These are phyloP conservation scores for Ochropacha duplaris DNA, from an alignment of 2,888 invertebrate genomes.

Conservation along the genomic window DNA sequence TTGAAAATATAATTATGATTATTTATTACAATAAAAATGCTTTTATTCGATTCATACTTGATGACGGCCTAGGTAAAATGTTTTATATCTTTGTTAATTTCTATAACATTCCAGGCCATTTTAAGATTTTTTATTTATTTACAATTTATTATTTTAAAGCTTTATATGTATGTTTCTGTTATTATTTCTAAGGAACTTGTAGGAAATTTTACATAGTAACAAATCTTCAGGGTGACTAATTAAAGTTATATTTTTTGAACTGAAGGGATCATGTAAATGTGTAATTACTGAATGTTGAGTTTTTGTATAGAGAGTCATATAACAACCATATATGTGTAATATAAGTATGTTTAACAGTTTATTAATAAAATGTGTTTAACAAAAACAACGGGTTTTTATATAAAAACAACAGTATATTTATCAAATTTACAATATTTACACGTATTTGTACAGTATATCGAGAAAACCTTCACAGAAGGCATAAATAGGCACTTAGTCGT, in stretches of 20 bases:
- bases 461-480: constrained; percentile 80
- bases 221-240: constrained; percentile 27
- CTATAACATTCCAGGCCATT: constrained; percentile 39
- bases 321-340: constrained; percentile 55
- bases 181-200: not conserved
- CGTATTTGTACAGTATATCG: constrained; percentile 56
- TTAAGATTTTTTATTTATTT: constrained; percentile 27
- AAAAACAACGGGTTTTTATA: constrained; percentile 35
- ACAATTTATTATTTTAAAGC: not conserved
- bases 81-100: constrained; percentile 20
- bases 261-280: constrained; percentile 9
- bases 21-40: too few relatives aligned
- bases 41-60: not conserved
- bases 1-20: too few relatives aligned
- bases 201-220: not conserved
- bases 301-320: constrained; percentile 77
- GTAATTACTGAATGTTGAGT: constrained; percentile 31
- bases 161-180: not conserved
- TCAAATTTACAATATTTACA: constrained; percentile 74
- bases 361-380: constrained; percentile 68
- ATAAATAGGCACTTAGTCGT: constrained; percentile 44
- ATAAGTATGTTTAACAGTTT: constrained; percentile 69
- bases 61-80: constrained; percentile 17
- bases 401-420: constrained; percentile 74
- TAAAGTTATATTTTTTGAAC: constrained; percentile 14